These are phyloP conservation scores for Cheilosia urbana DNA, from an alignment of 2,888 invertebrate genomes.

Conservation along the genomic window DNA sequence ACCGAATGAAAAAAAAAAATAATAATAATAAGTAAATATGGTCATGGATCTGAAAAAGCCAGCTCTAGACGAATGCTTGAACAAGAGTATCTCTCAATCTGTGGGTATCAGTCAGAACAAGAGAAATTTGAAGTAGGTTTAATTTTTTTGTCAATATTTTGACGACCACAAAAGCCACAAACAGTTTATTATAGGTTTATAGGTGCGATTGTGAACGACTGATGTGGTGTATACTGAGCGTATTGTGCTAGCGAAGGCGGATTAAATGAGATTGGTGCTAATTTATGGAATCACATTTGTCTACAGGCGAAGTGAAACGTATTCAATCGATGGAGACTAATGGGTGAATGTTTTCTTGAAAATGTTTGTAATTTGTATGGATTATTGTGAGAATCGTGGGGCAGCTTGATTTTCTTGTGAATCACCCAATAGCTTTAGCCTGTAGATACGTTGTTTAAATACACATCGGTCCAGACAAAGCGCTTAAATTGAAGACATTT, in stretches of 20 bases:
- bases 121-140: constrained; percentile 25
- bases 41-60: neutral
- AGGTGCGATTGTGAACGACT: neutral
- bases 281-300: neutral
- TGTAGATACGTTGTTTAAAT: too few relatives aligned
- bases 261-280: neutral
- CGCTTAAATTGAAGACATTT: too few relatives aligned
- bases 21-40: neutral
- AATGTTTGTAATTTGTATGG: too few relatives aligned
- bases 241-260: neutral
- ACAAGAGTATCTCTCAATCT: constrained; percentile 32
- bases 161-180: neutral
- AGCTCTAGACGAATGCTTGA: constrained; percentile 30
- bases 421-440: too few relatives aligned
- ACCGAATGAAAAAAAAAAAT: neutral
- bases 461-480: too few relatives aligned
- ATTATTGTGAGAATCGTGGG: too few relatives aligned
- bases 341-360: too few relatives aligned
- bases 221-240: neutral
- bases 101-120: constrained; percentile 2
- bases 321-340: too few relatives aligned
- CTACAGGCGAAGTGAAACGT: neutral
- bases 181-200: neutral
- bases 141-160: constrained; percentile 53
- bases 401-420: too few relatives aligned